Percentiles rank a stretch among this genome's conserved stretches.
These are phyloP conservation scores for Chionoecetes opilio DNA, from an alignment of 1,140 invertebrate species.

Conservation along the genomic window DNA sequence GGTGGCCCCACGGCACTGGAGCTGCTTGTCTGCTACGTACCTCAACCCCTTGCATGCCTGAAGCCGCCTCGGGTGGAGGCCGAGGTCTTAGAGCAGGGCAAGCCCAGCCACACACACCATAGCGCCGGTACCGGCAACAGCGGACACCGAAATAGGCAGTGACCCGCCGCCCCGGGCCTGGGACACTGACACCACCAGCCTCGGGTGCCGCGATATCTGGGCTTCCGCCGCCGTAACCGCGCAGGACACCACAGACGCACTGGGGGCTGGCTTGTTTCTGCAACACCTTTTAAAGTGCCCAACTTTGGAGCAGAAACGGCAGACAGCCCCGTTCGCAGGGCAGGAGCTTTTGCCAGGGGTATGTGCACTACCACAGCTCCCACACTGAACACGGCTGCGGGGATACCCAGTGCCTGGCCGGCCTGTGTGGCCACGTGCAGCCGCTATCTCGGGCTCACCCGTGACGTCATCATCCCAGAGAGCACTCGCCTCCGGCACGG, in stretches of 20 bases:
- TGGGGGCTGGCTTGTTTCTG: background rate
- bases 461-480: background rate
- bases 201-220: background rate
- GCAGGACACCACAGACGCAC: background rate
- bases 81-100: no score
- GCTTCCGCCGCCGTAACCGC: background rate
- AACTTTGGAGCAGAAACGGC: background rate
- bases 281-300: slow-evolving; percentile 44
- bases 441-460: background rate
- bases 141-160: background rate
- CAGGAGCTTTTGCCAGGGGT: background rate
- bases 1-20: background rate
- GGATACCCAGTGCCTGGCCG: background rate
- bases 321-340: background rate
- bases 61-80: no score
- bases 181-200: background rate
- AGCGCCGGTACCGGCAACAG: background rate
- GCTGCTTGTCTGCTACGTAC: background rate
- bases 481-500: background rate
- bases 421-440: background rate
- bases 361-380: background rate
- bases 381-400: no score
- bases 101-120: slow-evolving; percentile 5
- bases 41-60: background rate
- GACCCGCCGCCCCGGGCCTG: background rate